These are phyloP conservation scores for Dynastes grantii DNA, from an alignment of 2,888 invertebrate genomes.

Conservation along the genomic window DNA sequence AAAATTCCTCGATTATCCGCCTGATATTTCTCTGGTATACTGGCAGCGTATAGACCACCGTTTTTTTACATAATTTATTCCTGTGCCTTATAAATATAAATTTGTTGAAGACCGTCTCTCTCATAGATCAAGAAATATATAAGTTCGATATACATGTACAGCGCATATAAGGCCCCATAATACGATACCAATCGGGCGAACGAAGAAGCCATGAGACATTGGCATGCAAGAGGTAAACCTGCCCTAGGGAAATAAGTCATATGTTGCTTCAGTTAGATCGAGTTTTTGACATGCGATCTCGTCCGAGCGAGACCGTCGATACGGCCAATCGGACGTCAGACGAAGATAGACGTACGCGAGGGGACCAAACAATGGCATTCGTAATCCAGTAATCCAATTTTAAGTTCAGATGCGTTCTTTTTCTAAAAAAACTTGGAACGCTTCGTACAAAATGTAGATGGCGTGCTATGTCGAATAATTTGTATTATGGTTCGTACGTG, in stretches of 20 bases:
- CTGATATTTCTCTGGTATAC: background rate
- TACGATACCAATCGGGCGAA: slow-evolving; percentile 45
- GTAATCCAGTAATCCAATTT: slow-evolving; percentile 59
- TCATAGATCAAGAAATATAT: background rate
- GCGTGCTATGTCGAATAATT: no score
- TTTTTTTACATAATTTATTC: slow-evolving; percentile 36
- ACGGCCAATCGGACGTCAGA: slow-evolving; percentile 4
- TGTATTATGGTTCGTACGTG: no score
- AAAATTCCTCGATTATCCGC: background rate
- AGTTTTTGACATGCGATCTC: slow-evolving; percentile 60
- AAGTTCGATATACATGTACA: slow-evolving; percentile 14
- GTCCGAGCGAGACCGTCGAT: slow-evolving; percentile 44
- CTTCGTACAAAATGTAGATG: slow-evolving; percentile 13
- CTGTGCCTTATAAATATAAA: slow-evolving; percentile 38
- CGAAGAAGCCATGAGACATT: slow-evolving; percentile 54
- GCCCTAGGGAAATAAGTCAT: slow-evolving; percentile 61
- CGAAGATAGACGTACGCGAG: slow-evolving; percentile 50
- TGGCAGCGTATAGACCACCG: background rate
- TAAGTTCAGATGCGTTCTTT: slow-evolving; percentile 55
- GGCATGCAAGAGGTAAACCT: slow-evolving; percentile 58
- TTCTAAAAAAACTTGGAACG: slow-evolving; percentile 16
- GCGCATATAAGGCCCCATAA: slow-evolving; percentile 28
- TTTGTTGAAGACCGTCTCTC: background rate
- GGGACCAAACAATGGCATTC: slow-evolving; percentile 55
- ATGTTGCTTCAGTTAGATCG: slow-evolving; percentile 59